Conservation (phyloP, 2,113 vertebrate genomes). For the Cettia cetti region DNA sequence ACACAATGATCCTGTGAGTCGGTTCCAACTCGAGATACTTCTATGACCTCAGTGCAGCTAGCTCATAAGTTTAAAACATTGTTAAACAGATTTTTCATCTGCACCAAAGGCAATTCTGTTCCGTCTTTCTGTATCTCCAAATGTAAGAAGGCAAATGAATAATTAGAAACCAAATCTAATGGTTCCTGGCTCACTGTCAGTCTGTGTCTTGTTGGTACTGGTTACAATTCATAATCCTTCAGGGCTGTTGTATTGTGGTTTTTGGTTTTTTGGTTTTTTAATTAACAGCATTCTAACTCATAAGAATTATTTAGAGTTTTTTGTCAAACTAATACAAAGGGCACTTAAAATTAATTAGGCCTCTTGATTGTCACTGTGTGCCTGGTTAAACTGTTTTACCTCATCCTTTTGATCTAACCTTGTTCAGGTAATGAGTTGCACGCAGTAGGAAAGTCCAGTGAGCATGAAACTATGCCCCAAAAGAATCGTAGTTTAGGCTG, state of each 20-base stretch:
- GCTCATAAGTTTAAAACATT: neutral
- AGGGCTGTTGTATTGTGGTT: neutral
- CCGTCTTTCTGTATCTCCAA: neutral
- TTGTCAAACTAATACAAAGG: neutral
- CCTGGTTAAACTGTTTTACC: neutral
- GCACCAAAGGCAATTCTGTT: neutral
- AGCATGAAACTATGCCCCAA: neutral
- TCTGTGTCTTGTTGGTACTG: neutral
- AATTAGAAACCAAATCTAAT: neutral
- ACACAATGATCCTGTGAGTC: neutral
- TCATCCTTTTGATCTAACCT: neutral
- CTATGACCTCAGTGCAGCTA: neutral
- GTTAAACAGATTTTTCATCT: neutral
- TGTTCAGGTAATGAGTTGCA: neutral
- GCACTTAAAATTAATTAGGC: neutral
- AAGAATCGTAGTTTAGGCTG: neutral
- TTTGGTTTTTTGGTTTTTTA: neutral
- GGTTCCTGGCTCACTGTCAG: neutral
- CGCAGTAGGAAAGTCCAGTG: fast-evolving
- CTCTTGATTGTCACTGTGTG: neutral
- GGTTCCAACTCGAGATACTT: neutral
- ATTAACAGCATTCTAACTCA: neutral
- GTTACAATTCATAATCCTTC: neutral
- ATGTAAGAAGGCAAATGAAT: neutral
- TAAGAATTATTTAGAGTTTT: neutral